phyloP scores from a whole-genome alignment of 2,888 invertebrate genomes.

The Amphiduros pacificus region DNA sequence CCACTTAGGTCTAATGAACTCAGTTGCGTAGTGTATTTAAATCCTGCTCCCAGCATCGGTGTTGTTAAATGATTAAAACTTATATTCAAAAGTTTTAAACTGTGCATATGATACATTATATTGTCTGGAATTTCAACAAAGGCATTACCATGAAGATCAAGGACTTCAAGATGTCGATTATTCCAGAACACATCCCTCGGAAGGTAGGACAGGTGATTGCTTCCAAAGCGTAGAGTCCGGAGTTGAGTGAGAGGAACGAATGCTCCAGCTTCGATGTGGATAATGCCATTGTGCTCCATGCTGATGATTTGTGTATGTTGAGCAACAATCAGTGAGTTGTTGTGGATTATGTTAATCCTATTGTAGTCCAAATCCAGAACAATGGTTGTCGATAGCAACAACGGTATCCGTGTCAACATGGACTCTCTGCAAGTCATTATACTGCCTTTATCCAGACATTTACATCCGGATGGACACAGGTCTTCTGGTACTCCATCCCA shows the following conservation, averaged over 20 bases:
- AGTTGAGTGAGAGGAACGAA: slow-evolving; percentile 18
- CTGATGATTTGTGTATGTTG: slow-evolving; percentile 19
- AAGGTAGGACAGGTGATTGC: slow-evolving; percentile 34
- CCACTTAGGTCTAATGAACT: slow-evolving; percentile 38
- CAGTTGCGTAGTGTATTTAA: slow-evolving; percentile 36
- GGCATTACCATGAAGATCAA: slow-evolving; percentile 38
- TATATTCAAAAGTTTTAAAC: slow-evolving; percentile 35
- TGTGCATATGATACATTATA: slow-evolving; percentile 28
- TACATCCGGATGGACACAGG: slow-evolving; percentile 5
- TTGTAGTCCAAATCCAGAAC: slow-evolving; percentile 27
- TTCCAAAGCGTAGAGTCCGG: slow-evolving; percentile 15
- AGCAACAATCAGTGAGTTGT: slow-evolving; percentile 16
- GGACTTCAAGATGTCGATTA: slow-evolving; percentile 28
- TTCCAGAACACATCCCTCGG: slow-evolving; percentile 34
- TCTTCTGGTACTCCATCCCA: too few species aligned
- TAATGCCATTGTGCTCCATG: slow-evolving; percentile 24
- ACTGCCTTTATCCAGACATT: slow-evolving; percentile 10
- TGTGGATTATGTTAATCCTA: slow-evolving; percentile 17
- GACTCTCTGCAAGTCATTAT: slow-evolving; percentile 12
- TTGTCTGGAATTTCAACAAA: slow-evolving; percentile 31
- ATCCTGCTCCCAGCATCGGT: slow-evolving; percentile 34
- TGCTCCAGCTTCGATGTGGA: slow-evolving; percentile 22
- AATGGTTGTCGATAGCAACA: slow-evolving; percentile 16
- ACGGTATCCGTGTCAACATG: slow-evolving; percentile 14
- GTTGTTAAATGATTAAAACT: slow-evolving; percentile 34